Evolutionary conservation across 1,140 invertebrate species (phyloP).

Genomic region (Zaprionus africanus): DNA sequence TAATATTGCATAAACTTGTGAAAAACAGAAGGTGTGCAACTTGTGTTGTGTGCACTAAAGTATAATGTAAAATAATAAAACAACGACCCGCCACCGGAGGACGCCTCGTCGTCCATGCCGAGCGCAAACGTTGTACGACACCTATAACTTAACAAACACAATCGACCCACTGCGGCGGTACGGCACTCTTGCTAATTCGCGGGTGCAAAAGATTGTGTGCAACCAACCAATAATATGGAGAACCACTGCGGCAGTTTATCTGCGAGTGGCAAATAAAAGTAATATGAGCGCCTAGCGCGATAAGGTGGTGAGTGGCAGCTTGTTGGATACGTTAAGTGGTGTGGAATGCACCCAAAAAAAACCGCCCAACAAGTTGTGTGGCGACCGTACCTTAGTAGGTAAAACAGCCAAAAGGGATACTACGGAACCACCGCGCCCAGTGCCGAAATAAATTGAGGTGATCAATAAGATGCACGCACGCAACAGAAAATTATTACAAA

Average conservation of each 20-base stretch:
- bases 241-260: not conserved
- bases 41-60: too few relatives aligned
- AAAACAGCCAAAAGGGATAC: too few relatives aligned
- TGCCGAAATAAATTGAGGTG: too few relatives aligned
- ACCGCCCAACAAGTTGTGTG: not conserved
- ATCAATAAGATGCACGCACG: too few relatives aligned
- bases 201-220: not conserved
- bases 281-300: not conserved
- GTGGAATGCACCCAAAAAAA: not conserved
- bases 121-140: not conserved
- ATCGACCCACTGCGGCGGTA: not conserved
- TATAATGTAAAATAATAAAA: not conserved
- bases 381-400: too few relatives aligned
- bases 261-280: not conserved
- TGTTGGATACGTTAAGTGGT: slow-evolving; percentile 7
- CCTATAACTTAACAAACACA: not conserved
- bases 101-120: not conserved
- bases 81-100: not conserved
- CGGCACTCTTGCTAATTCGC: not conserved
- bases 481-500: too few relatives aligned
- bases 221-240: not conserved
- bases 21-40: too few relatives aligned
- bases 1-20: too few relatives aligned
- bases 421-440: too few relatives aligned
- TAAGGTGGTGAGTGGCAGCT: slow-evolving; percentile 9